Evolutionary conservation across 2,797 vertebrate species (phyloP).

Genomic region (Margarornis squamiger): DNA sequence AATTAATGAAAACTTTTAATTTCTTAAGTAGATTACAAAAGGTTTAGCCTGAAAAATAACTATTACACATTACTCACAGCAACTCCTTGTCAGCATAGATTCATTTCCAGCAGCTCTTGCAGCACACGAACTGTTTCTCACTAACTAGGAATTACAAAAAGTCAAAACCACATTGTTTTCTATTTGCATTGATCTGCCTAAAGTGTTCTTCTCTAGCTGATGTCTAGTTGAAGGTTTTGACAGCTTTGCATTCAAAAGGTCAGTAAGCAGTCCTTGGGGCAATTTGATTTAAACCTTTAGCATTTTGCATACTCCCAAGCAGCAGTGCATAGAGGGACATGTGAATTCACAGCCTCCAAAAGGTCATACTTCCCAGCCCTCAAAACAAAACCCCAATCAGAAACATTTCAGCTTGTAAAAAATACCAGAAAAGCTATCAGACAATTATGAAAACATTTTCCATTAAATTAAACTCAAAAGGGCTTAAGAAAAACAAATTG

Average conservation of each 20-base stretch:
- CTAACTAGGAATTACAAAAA: not conserved
- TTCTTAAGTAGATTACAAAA: slow-evolving; percentile 18
- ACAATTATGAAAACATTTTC: not conserved
- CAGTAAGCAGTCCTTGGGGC: slow-evolving; percentile 53
- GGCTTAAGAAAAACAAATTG: slow-evolving; percentile 19
- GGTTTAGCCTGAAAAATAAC: not conserved
- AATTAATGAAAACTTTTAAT: slow-evolving; percentile 50
- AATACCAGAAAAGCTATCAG: not conserved
- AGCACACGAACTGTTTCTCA: not conserved
- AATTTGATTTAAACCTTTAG: slow-evolving; percentile 48
- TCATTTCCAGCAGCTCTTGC: not conserved
- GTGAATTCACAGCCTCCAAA: not conserved
- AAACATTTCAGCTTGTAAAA: slow-evolving; percentile 2
- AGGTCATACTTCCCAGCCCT: slow-evolving; percentile 4
- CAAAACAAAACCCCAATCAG: not conserved
- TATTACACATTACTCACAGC: not conserved
- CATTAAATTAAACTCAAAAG: slow-evolving; percentile 10
- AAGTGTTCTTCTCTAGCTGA: slow-evolving; percentile 41
- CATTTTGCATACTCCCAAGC: slow-evolving; percentile 14
- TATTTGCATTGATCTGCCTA: slow-evolving; percentile 29
- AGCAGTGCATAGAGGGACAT: not conserved
- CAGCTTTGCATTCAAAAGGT: slow-evolving; percentile 54
- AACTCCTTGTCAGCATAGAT: not conserved
- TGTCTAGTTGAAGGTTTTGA: slow-evolving; percentile 60
- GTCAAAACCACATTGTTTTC: slow-evolving; percentile 35